phyloP scores from a whole-genome alignment of 2,113 vertebrate species.

The Pseudopipra pipra region DNA sequence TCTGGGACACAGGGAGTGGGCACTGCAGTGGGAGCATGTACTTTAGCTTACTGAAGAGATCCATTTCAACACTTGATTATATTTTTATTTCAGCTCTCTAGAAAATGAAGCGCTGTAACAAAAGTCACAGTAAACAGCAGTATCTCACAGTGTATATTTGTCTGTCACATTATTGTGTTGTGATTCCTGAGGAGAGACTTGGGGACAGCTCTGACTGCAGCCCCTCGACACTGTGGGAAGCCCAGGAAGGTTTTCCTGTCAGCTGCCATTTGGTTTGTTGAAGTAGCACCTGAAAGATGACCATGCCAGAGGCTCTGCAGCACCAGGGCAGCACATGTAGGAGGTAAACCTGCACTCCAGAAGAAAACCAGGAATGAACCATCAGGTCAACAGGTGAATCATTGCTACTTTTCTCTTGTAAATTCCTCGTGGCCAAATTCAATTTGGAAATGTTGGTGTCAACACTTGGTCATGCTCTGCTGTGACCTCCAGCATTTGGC shows the following conservation, averaged over 20 bases:
- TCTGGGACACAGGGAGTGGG: neutral
- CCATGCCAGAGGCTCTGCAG: neutral
- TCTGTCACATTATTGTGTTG: neutral
- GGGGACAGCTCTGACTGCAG: neutral
- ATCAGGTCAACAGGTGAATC: neutral
- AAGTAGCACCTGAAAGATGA: neutral
- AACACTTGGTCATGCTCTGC: rapidly evolving
- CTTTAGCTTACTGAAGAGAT: neutral
- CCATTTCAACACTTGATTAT: neutral
- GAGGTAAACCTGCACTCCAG: neutral
- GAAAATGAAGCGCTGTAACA: neutral
- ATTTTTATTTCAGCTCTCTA: constrained; percentile 24
- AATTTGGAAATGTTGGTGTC: rapidly evolving
- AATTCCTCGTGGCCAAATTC: neutral
- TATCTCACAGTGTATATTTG: neutral
- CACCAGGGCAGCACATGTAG: neutral
- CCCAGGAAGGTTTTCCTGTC: neutral
- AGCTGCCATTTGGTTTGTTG: neutral
- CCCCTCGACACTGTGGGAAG: neutral
- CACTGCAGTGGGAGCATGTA: no score
- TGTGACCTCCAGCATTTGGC: neutral
- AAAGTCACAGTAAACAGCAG: neutral
- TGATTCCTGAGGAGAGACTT: neutral
- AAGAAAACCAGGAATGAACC: neutral
- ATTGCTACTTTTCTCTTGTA: neutral